These are phyloP conservation scores for Julus scandinavius DNA, from an alignment of 2,888 invertebrate genomes.

Conservation along the genomic window DNA sequence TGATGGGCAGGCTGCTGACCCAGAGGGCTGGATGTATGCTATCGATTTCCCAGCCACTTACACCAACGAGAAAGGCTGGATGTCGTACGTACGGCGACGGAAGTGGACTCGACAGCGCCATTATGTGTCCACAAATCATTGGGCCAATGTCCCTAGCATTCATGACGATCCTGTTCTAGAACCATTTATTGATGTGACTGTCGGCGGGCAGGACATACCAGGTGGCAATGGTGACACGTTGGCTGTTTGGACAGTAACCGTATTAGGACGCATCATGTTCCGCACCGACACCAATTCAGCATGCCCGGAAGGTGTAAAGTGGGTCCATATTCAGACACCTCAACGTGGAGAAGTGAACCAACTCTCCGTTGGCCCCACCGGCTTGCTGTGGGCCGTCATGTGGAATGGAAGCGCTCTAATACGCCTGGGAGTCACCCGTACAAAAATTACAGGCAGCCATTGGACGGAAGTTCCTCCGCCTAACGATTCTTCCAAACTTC, in stretches of 20 bases:
- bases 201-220: slow-evolving; percentile 85
- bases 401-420: slow-evolving; percentile 86
- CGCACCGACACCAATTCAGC: slow-evolving; percentile 81
- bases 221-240: slow-evolving; percentile 79
- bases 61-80: slow-evolving; percentile 84
- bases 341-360: slow-evolving; percentile 84
- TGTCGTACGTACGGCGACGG: slow-evolving; percentile 86
- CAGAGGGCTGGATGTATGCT: slow-evolving; percentile 87
- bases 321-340: slow-evolving; percentile 82
- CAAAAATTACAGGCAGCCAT: slow-evolving; percentile 76
- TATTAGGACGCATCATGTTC: slow-evolving; percentile 90
- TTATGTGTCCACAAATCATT: slow-evolving; percentile 89
- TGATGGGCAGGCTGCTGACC: slow-evolving; percentile 59
- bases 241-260: slow-evolving; percentile 92
- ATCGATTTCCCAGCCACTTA: slow-evolving; percentile 89
- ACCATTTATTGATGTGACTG: slow-evolving; percentile 90
- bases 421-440: slow-evolving; percentile 83
- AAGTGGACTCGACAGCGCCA: slow-evolving; percentile 89
- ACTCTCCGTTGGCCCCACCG: slow-evolving; percentile 85
- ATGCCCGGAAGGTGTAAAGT: slow-evolving; percentile 87
- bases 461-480: slow-evolving; percentile 80
- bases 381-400: slow-evolving; percentile 86
- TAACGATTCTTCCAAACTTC: slow-evolving; percentile 75
- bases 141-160: slow-evolving; percentile 79
- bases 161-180: slow-evolving; percentile 71